Evolutionary conservation across 2,797 vertebrate genomes (phyloP).

Genomic region (Dryobates pubescens): DNA sequence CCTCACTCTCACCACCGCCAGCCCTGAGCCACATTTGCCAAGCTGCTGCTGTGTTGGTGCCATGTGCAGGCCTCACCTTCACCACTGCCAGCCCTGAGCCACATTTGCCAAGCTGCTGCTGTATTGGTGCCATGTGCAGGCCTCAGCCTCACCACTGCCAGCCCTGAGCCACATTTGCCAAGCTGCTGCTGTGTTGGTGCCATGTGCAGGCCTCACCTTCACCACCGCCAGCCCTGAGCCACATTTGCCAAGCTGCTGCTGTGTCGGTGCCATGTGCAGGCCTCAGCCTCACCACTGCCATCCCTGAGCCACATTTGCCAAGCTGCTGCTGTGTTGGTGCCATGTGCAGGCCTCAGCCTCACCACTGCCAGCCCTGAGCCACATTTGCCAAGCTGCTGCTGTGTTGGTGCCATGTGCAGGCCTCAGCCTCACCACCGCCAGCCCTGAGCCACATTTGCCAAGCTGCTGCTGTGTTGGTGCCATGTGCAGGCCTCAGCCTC

Average conservation of each 20-base stretch:
- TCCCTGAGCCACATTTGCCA: background rate
- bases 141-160: background rate
- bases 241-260: rapidly evolving
- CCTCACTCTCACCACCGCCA: too few relatives aligned
- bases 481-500: background rate
- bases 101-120: rapidly evolving
- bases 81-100: rapidly evolving
- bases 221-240: rapidly evolving
- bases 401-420: rapidly evolving
- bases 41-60: too few relatives aligned
- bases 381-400: background rate
- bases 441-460: too few relatives aligned
- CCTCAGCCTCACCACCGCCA: rapidly evolving
- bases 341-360: background rate
- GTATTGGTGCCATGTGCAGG: rapidly evolving
- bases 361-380: rapidly evolving
- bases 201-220: background rate
- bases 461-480: rapidly evolving
- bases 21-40: too few relatives aligned
- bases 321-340: rapidly evolving
- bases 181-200: rapidly evolving
- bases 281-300: background rate
- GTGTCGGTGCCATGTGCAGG: rapidly evolving
- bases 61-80: background rate
- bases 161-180: background rate